Base-by-base conservation (phyloP, 2,888 invertebrate species). In the Resseliella maxima region DNA sequence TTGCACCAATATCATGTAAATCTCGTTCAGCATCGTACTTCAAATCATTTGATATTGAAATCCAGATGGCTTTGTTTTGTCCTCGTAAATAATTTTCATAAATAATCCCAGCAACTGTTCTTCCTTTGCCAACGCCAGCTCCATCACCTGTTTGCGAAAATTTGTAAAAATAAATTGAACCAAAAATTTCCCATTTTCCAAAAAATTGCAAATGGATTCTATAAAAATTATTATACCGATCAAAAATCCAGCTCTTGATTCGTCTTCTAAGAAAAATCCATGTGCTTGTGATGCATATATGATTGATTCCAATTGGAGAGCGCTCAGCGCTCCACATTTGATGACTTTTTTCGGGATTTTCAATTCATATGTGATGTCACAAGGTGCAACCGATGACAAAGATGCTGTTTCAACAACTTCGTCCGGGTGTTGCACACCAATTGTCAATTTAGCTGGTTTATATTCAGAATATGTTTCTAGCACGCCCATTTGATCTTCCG, bases 11-110 rank as follows among this genome's bases (percentile, higher is more conserved):
- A 90, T 99, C 99, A 87, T 94, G 92, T 87, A 99, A 93, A 92
- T 99, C 99, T 81, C 99, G 92, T 91, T 99, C 98, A 0, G 99
- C 97, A 92, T 99, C 99, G 90, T 98, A 99, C 92, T 97, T 97
- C 88, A 99, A 93, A 92, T 99, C 99, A 92, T 98, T 98, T 50
- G 99, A 99, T 0, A 99, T 99, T 41, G 99, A 99, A 88, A 99
- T 95, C 99, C 99, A 99, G 88, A 99, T 93, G n/a, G 99, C 96
- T 88, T 97, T 95, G 91, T 98, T 98, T 86, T 98, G 93, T 0
- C 98, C 97, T 90, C 95, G 95, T 88, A 97, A 90, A 90, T 96
- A 98, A 92, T 99, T 99, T 92, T 99, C 98, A 92, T 94, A 97
- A 89, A 99, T 98, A 85, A 98, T 94, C 72, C 98, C 98, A 6